Evolutionary conservation across 2,113 vertebrate species (phyloP).

Genomic region (Acinonyx jubatus): DNA sequence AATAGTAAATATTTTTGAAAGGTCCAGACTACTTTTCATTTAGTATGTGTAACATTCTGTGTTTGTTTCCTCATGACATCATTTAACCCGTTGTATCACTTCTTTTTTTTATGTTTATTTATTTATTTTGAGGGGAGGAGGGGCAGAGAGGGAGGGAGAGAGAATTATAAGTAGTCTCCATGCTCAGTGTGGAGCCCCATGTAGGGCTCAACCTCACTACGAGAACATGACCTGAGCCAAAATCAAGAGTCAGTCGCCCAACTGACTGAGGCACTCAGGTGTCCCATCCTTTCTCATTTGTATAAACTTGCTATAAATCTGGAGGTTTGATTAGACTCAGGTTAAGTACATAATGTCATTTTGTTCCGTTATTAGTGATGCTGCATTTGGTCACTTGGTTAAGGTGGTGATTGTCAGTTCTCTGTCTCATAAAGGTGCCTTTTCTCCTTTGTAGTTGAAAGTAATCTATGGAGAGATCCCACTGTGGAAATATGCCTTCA

Average conservation of each 20-base stretch:
- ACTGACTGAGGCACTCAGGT: background rate
- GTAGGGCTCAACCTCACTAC: background rate
- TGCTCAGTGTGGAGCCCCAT: background rate
- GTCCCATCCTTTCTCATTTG: background rate
- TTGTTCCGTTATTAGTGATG: background rate
- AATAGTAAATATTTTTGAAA: background rate
- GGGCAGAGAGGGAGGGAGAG: background rate
- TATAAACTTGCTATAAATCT: background rate
- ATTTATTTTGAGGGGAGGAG: background rate
- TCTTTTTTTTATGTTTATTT: background rate
- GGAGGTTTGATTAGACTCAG: background rate
- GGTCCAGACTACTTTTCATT: background rate
- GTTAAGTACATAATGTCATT: background rate
- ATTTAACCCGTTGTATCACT: background rate
- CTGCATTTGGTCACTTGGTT: background rate
- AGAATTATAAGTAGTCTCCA: background rate
- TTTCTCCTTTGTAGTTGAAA: background rate
- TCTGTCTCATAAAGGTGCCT: background rate
- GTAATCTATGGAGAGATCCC: background rate
- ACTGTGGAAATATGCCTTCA: background rate
- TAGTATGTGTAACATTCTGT: background rate
- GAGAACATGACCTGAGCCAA: background rate
- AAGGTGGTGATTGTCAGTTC: background rate
- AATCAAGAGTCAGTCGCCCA: background rate
- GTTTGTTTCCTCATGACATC: background rate